phyloP scores from a whole-genome alignment of 2,888 invertebrate genomes.

The Lycocerus yunnanus region DNA sequence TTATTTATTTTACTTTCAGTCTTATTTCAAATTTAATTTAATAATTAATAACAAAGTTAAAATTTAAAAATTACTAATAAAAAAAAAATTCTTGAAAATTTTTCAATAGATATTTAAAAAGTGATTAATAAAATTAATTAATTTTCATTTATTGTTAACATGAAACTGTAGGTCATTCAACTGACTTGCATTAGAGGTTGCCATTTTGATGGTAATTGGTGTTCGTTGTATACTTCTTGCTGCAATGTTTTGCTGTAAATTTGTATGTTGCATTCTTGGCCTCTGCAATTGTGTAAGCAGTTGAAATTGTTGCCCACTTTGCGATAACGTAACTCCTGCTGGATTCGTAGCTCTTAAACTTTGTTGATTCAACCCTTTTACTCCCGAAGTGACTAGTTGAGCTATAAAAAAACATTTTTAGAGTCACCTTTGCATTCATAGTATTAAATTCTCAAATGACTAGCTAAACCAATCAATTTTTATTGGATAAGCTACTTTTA shows the following conservation, averaged over 20 bases:
- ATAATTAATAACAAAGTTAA: background rate
- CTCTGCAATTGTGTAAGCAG: slow-evolving; percentile 51
- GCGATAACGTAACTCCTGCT: slow-evolving; percentile 47
- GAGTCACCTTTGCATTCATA: background rate
- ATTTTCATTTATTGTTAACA: slow-evolving; percentile 39
- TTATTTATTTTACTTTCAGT: slow-evolving; percentile 32
- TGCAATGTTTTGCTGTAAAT: slow-evolving; percentile 43
- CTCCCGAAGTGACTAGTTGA: slow-evolving; percentile 68
- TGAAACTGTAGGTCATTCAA: slow-evolving; percentile 53
- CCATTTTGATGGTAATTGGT: slow-evolving; percentile 55
- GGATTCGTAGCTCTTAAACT: slow-evolving; percentile 46
- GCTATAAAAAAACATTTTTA: slow-evolving; percentile 51
- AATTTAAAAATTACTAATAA: slow-evolving; percentile 4
- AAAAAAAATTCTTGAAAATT: slow-evolving; percentile 2
- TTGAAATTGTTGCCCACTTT: slow-evolving; percentile 50
- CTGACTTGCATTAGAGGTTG: slow-evolving; percentile 54
- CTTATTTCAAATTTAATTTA: background rate
- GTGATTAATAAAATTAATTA: background rate
- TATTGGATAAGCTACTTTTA: background rate
- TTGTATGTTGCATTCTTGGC: slow-evolving; percentile 47
- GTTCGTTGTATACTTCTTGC: slow-evolving; percentile 51
- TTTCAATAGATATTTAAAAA: background rate
- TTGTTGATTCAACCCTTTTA: slow-evolving; percentile 60
- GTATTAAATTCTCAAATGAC: background rate
- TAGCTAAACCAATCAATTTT: background rate